Evolutionary conservation across 2,888 invertebrate genomes (phyloP), one percentile per base, ranked within the genome.

Genomic region (Lacanobia wlatinum): DNA sequence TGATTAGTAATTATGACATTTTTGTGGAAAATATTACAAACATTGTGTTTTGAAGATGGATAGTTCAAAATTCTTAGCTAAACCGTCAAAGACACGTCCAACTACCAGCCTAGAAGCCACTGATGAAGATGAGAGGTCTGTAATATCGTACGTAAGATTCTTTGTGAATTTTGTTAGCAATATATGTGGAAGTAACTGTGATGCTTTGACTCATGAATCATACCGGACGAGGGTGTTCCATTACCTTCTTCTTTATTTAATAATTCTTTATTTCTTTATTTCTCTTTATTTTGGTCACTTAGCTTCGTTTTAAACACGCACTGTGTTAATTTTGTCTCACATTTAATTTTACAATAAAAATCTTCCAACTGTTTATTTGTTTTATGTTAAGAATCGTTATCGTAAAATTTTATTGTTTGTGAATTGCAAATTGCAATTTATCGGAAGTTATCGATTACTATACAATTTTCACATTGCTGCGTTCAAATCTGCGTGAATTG

Each of bases 71-170:
- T 76, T 76, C 59, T 89, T 90, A 84, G 55, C 73, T 46, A 92
- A 83, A 73, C 52, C 59, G 8, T 52, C 81, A n/a, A 82, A 83
- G 53, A 82, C 89, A 89, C 81, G 87, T 70, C 87, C 94, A 21
- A 87, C 89, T 63, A 92, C 93, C 7, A 95, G 94, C 87, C 91
- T 90, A 85, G 93, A 94, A 76, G 80, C 83, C 14, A 50, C 71
- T 61, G 82, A 80, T 8, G 95, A 95, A 70, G 95, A 95, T 72
- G 95, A 95, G 76, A 91, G 93, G 95, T 95, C 90, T 69, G 89
- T 82, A 82, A 38, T 63, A 16, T 75, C 53, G 68, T 78, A 74
- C 80, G 81, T 78, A 61, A 77, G 1, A 64, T 48, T 59, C 38
- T 34, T 23, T 23, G 0, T 34, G 18, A 23, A 50, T 61, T 14